phyloP scores from a whole-genome alignment of 1,140 invertebrate species.

The Geopemphigus sp. region DNA sequence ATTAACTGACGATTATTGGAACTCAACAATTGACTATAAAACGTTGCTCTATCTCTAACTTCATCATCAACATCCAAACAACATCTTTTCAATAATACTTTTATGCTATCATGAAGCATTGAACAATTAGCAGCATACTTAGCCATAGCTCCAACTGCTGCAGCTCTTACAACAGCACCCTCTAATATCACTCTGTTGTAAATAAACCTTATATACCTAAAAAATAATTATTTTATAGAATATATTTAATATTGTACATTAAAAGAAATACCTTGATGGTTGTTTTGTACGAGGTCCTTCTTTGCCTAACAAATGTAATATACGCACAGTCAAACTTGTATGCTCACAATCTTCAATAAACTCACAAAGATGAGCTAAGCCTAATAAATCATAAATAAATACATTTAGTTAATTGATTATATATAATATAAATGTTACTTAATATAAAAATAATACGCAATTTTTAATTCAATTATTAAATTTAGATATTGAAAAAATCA shows the following conservation, averaged over 20 bases:
- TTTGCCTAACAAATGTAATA: conserved; percentile 93
- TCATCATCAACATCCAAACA: conserved; percentile 97
- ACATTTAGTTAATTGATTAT: no score
- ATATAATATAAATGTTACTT: no score
- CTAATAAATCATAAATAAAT: conserved; percentile 54
- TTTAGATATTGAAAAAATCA: no score
- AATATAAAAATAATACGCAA: no score
- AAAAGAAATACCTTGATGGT: conserved; percentile 71
- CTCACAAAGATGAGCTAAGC: conserved; percentile 94
- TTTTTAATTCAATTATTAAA: no score
- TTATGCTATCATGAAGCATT: conserved; percentile 83
- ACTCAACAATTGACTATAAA: conserved; percentile 85
- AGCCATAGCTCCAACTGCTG: conserved; percentile 94
- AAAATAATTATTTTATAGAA: conserved; percentile 32
- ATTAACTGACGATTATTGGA: conserved; percentile 67
- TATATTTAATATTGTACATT: not conserved
- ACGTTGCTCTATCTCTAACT: conserved; percentile 96
- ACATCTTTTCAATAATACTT: conserved; percentile 78
- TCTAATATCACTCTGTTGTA: conserved; percentile 99
- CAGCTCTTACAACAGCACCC: conserved; percentile 88
- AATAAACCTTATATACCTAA: conserved; percentile 93
- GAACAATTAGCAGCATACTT: conserved; percentile 96
- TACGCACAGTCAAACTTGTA: conserved; percentile 91
- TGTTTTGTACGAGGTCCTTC: conserved; percentile 94
- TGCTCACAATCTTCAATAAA: conserved; percentile 99